phyloP scores from a whole-genome alignment of 2,797 vertebrate genomes.

The Xenops minutus region DNA sequence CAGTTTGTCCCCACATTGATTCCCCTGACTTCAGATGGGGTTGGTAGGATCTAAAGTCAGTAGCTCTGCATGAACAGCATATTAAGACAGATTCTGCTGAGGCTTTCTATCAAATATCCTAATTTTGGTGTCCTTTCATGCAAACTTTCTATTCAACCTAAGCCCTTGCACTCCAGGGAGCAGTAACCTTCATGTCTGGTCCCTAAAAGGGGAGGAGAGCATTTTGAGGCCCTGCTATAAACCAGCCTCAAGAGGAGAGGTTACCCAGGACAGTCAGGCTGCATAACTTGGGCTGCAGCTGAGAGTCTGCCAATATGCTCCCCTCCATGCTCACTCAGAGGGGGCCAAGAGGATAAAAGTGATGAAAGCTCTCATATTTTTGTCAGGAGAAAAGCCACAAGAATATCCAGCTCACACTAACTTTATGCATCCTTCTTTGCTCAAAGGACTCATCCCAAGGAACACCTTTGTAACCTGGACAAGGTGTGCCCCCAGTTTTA shows the following conservation, averaged over 20 bases:
- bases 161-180: background rate
- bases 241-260: background rate
- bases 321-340: background rate
- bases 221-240: background rate
- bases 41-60: background rate
- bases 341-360: background rate
- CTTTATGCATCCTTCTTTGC: background rate
- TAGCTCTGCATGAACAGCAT: background rate
- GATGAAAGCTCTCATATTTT: background rate
- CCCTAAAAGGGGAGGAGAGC: background rate
- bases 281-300: background rate
- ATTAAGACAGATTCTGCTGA: background rate
- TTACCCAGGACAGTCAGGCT: background rate
- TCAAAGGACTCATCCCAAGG: background rate
- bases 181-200: background rate
- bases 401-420: background rate
- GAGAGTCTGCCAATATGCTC: background rate
- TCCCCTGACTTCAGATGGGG: background rate
- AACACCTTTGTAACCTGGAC: background rate
- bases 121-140: background rate
- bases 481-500: background rate
- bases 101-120: background rate
- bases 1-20: background rate
- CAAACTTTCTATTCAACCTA: background rate
- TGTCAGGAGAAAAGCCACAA: background rate